These are phyloP conservation scores for Leptodactylus fuscus DNA, from an alignment of 2,113 vertebrate species.

Conservation along the genomic window DNA sequence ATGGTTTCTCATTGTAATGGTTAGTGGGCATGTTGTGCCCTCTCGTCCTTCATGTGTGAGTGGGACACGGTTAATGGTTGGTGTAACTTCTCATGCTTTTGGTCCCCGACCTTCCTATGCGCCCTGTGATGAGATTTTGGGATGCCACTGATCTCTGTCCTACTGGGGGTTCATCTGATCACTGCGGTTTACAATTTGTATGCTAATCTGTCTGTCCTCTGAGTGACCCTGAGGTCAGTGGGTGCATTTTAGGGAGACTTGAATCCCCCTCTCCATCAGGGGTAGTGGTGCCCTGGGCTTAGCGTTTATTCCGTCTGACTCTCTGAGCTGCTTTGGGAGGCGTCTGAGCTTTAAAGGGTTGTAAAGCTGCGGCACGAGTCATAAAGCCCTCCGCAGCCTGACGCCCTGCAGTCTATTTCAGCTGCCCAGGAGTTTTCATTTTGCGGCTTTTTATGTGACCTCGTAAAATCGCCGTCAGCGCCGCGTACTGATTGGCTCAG, in stretches of 20 bases:
- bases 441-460: conserved; percentile 83
- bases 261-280: neutral
- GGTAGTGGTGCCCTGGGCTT: neutral
- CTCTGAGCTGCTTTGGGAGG: conserved; percentile 65
- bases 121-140: neutral
- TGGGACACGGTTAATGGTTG: neutral
- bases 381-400: conserved; percentile 84
- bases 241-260: neutral
- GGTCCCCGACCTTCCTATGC: neutral
- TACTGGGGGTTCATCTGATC: neutral
- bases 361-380: conserved; percentile 83
- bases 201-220: neutral
- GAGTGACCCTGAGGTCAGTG: neutral
- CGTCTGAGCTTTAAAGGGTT: conserved; percentile 81
- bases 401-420: conserved; percentile 85
- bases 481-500: conserved; percentile 76
- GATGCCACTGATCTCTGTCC: neutral
- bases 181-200: neutral
- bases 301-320: conserved; percentile 42
- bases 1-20: neutral
- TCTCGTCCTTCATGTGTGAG: neutral
- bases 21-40: neutral
- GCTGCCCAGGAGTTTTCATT: conserved; percentile 88
- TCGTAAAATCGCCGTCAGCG: conserved; percentile 78
- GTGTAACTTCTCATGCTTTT: too few species aligned